phyloP scores from a whole-genome alignment of 1,140 invertebrate species.

The Drosophila lacteicornis region DNA sequence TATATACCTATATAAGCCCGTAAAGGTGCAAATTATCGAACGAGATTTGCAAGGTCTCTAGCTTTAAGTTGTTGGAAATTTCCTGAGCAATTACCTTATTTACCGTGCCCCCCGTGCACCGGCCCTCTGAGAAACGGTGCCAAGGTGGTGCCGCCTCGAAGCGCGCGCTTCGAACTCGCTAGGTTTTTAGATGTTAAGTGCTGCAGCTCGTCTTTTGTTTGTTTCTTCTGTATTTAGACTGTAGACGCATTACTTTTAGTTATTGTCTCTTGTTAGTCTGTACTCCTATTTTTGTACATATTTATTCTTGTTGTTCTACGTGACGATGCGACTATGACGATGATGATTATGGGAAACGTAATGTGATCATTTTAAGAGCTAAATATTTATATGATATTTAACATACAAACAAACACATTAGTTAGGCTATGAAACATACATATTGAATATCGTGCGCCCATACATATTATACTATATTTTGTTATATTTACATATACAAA shows the following conservation, averaged over 20 bases:
- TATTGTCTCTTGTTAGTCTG: constrained; percentile 52
- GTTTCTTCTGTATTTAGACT: constrained; percentile 55
- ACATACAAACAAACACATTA: constrained; percentile 57
- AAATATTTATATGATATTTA: constrained; percentile 76
- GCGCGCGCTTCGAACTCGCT: constrained; percentile 50
- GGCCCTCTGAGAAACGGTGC: constrained; percentile 41
- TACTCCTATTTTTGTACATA: constrained; percentile 74
- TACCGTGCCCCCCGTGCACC: constrained; percentile 10
- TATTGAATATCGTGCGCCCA: constrained; percentile 47
- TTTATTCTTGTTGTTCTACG: constrained; percentile 76
- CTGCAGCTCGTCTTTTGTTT: constrained; percentile 66
- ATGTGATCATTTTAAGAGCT: constrained; percentile 81
- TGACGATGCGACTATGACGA: constrained; percentile 53
- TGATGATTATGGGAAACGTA: constrained; percentile 78
- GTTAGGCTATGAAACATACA: constrained; percentile 65
- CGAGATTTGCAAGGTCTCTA: constrained; percentile 61
- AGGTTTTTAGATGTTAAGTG: constrained; percentile 54
- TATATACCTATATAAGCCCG: constrained; percentile 42
- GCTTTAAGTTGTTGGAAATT: constrained; percentile 73
- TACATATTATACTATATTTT: constrained; percentile 69
- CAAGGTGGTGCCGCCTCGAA: constrained; percentile 68
- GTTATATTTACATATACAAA: constrained; percentile 78
- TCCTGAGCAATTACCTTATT: constrained; percentile 54
- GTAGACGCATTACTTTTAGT: constrained; percentile 51
- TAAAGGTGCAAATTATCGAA: constrained; percentile 55